Evolutionary conservation across 53 echinoderm and acorn worm genomes (phyloP), one percentile per base, ranked within the genome.

Genomic region (Mesocentrotus franciscanus): DNA sequence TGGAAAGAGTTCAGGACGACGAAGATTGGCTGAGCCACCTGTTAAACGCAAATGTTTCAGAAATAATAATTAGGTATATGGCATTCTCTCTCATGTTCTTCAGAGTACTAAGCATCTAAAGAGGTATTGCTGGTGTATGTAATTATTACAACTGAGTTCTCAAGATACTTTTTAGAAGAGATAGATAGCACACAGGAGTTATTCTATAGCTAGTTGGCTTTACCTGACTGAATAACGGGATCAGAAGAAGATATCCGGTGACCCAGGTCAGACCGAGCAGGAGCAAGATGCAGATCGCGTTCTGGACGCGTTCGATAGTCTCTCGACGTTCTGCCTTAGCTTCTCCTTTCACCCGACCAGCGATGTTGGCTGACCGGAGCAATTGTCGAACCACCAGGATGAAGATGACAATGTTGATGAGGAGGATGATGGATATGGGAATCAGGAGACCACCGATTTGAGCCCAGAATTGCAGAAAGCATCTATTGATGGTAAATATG

Each of bases 201-300:
- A 14, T 61, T 61, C 13, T 61, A 61, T 16, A 61, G 61, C 61
- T 61, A 72, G 9, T 29, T 12, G 30, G 27, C 71, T 0, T 5
- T 72, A 92, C 92, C 56, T 71, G 71, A 92, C 92, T 72, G 42
- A 92, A 64, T 56, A 8, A 8, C 27, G 70, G 61, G 60, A 96
- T 70, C 56, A 92, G 34, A 56, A 95, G 84, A 36, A 97, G 72
- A 90, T 95, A 94, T 16, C 94, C 96, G 39, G 93, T 95, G 62
- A 94, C 85, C 96, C 97, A 97, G 74, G 97, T 97, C 91, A 97
- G 76, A 57, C 97, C 97, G 4, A 97, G n/a, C n/a, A n/a, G n/a
- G n/a, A n/a, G n/a, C n/a, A n/a, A n/a, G n/a, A n/a, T n/a, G n/a
- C n/a, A n/a, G n/a, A n/a, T n/a, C n/a, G n/a, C n/a, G 95, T 95